These are phyloP conservation scores for Heliconius congener DNA, from an alignment of 1,140 invertebrate species.

Conservation along the genomic window DNA sequence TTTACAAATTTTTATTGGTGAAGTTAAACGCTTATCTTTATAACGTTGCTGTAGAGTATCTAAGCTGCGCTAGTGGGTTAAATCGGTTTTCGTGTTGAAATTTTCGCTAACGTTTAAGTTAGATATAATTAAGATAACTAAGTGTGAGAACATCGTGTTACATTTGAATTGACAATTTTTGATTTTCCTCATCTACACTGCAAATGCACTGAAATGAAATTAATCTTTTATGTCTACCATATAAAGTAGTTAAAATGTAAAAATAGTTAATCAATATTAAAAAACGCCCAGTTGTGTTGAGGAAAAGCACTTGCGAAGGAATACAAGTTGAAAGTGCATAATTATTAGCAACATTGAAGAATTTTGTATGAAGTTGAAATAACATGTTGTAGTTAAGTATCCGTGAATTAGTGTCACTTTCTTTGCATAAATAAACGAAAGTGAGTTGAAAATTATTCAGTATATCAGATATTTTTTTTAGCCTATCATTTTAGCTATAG, in stretches of 20 bases:
- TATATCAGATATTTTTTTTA: not conserved
- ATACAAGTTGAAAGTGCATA: not conserved
- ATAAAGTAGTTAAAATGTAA: not conserved
- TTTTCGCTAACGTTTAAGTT: not conserved
- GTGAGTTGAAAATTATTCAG: not conserved
- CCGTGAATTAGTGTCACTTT: not conserved
- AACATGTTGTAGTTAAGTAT: not conserved
- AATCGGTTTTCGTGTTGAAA: not conserved
- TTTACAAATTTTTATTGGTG: slow-evolving; percentile 51
- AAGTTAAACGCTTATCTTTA: slow-evolving; percentile 47
- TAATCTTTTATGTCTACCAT: not conserved
- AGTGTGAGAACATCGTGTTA: not conserved
- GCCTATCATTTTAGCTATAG: too few relatives aligned
- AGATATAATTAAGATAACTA: slow-evolving; percentile 4
- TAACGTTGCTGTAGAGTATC: slow-evolving; percentile 22
- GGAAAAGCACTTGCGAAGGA: not conserved
- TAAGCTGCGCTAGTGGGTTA: not conserved
- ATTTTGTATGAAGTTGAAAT: not conserved
- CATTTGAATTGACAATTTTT: not conserved
- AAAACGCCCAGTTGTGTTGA: not conserved
- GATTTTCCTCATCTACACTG: not conserved
- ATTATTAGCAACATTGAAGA: not conserved
- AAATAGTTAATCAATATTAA: not conserved
- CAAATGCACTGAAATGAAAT: not conserved
- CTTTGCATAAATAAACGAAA: not conserved